phyloP scores from a whole-genome alignment of 2,113 vertebrate genomes.

The Centrocercus urophasianus region DNA sequence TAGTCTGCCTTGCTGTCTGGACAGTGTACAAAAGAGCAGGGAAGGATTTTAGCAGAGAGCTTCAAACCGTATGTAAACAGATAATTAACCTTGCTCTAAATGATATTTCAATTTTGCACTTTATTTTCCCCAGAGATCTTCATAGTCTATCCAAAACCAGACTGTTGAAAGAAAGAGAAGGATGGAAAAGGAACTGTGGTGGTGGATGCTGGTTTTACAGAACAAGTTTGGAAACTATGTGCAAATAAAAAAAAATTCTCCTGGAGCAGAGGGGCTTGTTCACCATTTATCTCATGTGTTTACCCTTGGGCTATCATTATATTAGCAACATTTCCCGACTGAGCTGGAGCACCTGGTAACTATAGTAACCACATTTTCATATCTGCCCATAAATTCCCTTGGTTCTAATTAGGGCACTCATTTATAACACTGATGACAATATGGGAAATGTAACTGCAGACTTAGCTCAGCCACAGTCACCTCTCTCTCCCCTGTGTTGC shows the following conservation, averaged over 20 bases:
- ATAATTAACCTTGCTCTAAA: neutral
- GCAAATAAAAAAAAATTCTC: neutral
- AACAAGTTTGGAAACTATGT: neutral
- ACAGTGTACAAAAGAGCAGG: fast-evolving
- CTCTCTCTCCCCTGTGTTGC: neutral
- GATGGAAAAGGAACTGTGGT: neutral
- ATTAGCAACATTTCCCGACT: conserved; percentile 37
- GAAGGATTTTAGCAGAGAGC: neutral
- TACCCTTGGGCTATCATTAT: conserved; percentile 61
- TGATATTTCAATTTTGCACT: neutral
- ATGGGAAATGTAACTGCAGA: neutral
- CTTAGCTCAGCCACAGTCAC: neutral
- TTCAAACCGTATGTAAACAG: neutral
- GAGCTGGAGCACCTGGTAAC: conserved; percentile 64
- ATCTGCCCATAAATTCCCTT: conserved; percentile 54
- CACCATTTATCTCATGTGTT: conserved; percentile 48
- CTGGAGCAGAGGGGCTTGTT: neutral
- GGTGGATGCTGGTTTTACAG: neutral
- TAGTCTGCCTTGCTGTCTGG: neutral
- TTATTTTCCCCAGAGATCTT: neutral
- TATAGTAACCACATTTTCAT: conserved; percentile 70
- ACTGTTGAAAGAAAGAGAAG: neutral
- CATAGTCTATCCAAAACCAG: neutral
- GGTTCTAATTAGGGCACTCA: conserved; percentile 62
- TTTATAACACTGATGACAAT: conserved; percentile 54